Percentiles rank a stretch among this genome's conserved stretches.
These are phyloP conservation scores for Orchesella flavescens DNA, from an alignment of 2,888 invertebrate species.

Conservation along the genomic window DNA sequence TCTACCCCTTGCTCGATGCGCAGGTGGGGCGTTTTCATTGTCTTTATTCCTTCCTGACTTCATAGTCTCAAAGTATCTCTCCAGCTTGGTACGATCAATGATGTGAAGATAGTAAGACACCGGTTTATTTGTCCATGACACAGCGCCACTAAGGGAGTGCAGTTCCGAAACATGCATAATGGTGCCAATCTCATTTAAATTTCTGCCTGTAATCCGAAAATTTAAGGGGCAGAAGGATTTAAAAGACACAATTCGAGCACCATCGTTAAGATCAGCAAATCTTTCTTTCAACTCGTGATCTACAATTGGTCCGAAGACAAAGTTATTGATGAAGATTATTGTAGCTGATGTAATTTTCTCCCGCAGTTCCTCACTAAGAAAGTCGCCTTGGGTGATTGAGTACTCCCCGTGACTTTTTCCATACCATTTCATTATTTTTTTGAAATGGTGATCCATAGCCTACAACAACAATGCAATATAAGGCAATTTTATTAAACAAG, in stretches of 20 bases:
- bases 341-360: conserved; percentile 95
- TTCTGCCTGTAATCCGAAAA: conserved; percentile 97
- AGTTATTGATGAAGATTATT: conserved; percentile 99
- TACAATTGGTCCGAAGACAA: conserved; percentile 97
- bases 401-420: conserved; percentile 95
- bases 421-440: conserved; percentile 98
- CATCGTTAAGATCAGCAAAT: conserved; percentile 96
- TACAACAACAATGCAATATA: conserved; percentile 73
- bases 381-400: conserved; percentile 94
- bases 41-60: conserved; percentile 62
- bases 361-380: conserved; percentile 91
- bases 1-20: conserved; percentile 61
- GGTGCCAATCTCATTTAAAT: conserved; percentile 96
- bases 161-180: conserved; percentile 99
- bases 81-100: conserved; percentile 92
- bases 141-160: conserved; percentile 94
- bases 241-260: conserved; percentile 97
- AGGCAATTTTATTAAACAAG: not conserved
- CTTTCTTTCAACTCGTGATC: conserved; percentile 97
- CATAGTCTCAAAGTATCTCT: conserved; percentile 64
- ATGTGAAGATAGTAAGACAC: conserved; percentile 99
- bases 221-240: conserved; percentile 99
- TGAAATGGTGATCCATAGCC: conserved; percentile 92
- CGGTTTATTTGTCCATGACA: conserved; percentile 99
- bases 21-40: conserved; percentile 52